Base-by-base conservation (phyloP, 2,888 invertebrate genomes). In the Drosophila histrio region DNA sequence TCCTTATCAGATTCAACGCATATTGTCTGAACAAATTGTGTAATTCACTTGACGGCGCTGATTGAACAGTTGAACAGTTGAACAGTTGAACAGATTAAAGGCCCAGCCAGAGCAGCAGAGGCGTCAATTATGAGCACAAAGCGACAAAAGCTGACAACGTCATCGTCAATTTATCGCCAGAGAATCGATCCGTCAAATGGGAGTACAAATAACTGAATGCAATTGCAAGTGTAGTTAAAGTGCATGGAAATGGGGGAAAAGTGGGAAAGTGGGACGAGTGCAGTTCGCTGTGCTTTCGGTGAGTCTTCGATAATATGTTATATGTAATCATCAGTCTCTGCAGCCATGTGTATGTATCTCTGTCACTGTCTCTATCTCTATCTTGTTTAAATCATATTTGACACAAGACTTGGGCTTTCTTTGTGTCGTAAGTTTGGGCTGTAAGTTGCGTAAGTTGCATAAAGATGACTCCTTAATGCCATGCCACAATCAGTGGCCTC, bases 201-300 rank as follows among this genome's bases (percentile, higher is more conserved):
- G 56, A 56, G 58, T 58, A 63, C 47, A 65, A 54, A 39, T 36
- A 34, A 13, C 52, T 64, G 61, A 61, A 59, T 69, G 79, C 78
- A 66, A 72, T 65, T 77, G 77, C 76, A 75, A 76, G 76, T 81
- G 79, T 59, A 62, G 57, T 75, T 46, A 50, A 75, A 65, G 46
- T 61, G 67, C 72, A 72, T 82, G 72, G 72, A 82, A 79, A 72
- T 44, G 52, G 50, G 64, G 72, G 52, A 70, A 80, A 84, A 84
- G 79, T 81, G 85, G 67, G 72, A 80, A 84, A 84, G 79, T 81
- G 85, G 67, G 72, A 70, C 76, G 63, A 76, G 79, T 76, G 78
- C 73, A 72, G 64, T 77, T 83, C 64, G 86, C 44, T 85, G 68
- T 77, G 81, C 79, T 85, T 82, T 82, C 72, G 68, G 53, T 67